Conservation (phyloP, 1,140 invertebrate genomes). For the Muscidifurax raptorellus region DNA sequence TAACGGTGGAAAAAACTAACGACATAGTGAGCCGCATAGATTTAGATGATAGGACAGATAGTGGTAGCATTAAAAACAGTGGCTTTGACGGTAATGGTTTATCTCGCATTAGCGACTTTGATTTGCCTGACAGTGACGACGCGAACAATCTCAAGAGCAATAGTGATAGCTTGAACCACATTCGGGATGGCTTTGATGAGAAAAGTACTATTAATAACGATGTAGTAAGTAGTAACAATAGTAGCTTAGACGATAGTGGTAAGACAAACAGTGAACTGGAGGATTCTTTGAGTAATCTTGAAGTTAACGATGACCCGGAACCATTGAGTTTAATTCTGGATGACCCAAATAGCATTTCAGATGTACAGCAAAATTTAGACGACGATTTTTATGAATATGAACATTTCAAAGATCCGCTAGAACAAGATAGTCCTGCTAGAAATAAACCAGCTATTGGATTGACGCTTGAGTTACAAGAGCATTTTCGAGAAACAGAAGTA, state of each 20-base stretch:
- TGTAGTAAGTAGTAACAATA: slow-evolving; percentile 64
- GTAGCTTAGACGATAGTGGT: slow-evolving; percentile 67
- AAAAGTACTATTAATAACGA: slow-evolving; percentile 58
- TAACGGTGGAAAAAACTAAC: slow-evolving; percentile 66
- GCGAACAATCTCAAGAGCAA: slow-evolving; percentile 55
- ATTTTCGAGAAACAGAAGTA: slow-evolving; percentile 41
- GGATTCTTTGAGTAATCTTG: slow-evolving; percentile 61
- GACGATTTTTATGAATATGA: slow-evolving; percentile 74
- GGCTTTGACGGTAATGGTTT: slow-evolving; percentile 51
- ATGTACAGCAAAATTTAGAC: slow-evolving; percentile 62
- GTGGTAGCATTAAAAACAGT: slow-evolving; percentile 59
- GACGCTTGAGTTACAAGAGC: slow-evolving; percentile 32
- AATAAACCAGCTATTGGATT: slow-evolving; percentile 38
- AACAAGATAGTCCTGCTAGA: slow-evolving; percentile 53
- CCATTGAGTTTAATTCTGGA: slow-evolving; percentile 66
- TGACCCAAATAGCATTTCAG: slow-evolving; percentile 61
- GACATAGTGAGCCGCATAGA: slow-evolving; percentile 65
- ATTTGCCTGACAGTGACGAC: slow-evolving; percentile 53
- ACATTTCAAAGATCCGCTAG: slow-evolving; percentile 62
- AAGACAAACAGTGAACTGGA: slow-evolving; percentile 63
- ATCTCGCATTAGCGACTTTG: slow-evolving; percentile 57
- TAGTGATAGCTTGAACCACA: slow-evolving; percentile 55
- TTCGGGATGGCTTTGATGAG: slow-evolving; percentile 53
- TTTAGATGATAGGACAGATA: slow-evolving; percentile 62
- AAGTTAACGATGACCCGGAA: slow-evolving; percentile 63